These are phyloP conservation scores for Drosophila subobscura DNA, from an alignment of 1,140 invertebrate species.

Conservation along the genomic window DNA sequence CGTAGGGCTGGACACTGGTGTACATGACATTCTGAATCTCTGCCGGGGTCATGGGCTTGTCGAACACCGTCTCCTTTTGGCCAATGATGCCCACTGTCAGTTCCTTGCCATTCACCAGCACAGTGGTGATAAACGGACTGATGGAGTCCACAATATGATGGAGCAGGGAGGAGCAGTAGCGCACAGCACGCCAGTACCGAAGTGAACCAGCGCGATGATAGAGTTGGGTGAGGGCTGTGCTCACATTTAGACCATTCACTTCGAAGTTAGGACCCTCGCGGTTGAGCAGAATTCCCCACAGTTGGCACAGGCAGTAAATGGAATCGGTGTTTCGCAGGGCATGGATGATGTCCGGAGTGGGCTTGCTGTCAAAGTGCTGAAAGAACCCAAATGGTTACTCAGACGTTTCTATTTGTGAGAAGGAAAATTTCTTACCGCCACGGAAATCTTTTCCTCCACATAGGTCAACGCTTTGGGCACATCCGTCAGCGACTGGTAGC, in stretches of 20 bases:
- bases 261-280: constrained; percentile 92
- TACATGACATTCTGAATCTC: constrained; percentile 96
- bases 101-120: constrained; percentile 98
- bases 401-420: fast-evolving
- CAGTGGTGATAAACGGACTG: constrained; percentile 98
- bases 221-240: constrained; percentile 90
- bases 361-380: constrained; percentile 84
- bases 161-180: constrained; percentile 96
- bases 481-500: constrained; percentile 98
- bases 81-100: constrained; percentile 97
- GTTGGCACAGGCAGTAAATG: constrained; percentile 91
- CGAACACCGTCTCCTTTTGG: constrained; percentile 96
- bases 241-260: constrained; percentile 87
- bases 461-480: constrained; percentile 93
- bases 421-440: constrained; percentile 84
- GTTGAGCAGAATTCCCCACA: constrained; percentile 93
- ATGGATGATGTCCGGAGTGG: constrained; percentile 90
- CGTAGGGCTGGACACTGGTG: constrained; percentile 92
- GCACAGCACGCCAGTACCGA: constrained; percentile 96
- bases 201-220: constrained; percentile 94
- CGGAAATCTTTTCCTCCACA: constrained; percentile 87
- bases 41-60: constrained; percentile 97
- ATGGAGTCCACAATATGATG: constrained; percentile 98
- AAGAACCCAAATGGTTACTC: neutral
- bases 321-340: constrained; percentile 88